A percentile compares a stretch with the other conserved stretches of the same genome.
Conservation (phyloP, 1,140 invertebrate genomes). For the Cephus cinctus region DNA sequence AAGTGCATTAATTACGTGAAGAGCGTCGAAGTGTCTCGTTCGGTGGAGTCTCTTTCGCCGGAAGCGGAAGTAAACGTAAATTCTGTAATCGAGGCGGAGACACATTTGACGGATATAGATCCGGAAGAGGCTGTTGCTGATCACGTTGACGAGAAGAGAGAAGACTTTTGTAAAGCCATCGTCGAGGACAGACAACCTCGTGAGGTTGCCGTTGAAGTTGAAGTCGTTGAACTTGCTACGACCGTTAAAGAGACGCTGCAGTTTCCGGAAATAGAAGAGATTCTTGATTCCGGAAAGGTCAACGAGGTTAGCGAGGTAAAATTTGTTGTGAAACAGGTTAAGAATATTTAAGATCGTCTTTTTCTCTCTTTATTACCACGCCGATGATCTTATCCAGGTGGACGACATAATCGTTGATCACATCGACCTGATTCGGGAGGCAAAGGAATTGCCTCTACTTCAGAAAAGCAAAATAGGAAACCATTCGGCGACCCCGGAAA, state of each 20-base stretch:
- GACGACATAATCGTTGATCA: conserved; percentile 43
- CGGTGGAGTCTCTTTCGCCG: conserved; percentile 20
- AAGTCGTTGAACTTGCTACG: conserved; percentile 47
- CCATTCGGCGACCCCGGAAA: conserved; percentile 17
- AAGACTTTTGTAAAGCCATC: conserved; percentile 11
- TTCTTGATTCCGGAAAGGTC: conserved; percentile 42
- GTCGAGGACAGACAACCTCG: conserved; percentile 15
- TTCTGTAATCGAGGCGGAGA: conserved; percentile 24
- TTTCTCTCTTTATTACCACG: background rate
- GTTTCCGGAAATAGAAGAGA: conserved; percentile 50
- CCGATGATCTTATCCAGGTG: conserved; percentile 22
- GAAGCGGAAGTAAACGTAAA: conserved; percentile 24
- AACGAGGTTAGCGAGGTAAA: conserved; percentile 42
- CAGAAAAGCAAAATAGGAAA: conserved; percentile 36
- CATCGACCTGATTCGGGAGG: conserved; percentile 50
- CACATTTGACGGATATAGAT: conserved; percentile 22
- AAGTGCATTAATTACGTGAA: conserved; percentile 53
- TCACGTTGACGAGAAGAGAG: conserved; percentile 12
- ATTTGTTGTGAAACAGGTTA: background rate
- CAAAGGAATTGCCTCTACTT: conserved; percentile 38
- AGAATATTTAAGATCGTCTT: background rate
- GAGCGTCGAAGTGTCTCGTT: conserved; percentile 37
- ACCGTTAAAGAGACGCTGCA: conserved; percentile 47
- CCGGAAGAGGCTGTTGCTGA: conserved; percentile 18
- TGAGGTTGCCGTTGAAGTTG: conserved; percentile 35